Evolutionary conservation across 2,888 invertebrate species (phyloP).

Genomic region (Seira sanloemensis): DNA sequence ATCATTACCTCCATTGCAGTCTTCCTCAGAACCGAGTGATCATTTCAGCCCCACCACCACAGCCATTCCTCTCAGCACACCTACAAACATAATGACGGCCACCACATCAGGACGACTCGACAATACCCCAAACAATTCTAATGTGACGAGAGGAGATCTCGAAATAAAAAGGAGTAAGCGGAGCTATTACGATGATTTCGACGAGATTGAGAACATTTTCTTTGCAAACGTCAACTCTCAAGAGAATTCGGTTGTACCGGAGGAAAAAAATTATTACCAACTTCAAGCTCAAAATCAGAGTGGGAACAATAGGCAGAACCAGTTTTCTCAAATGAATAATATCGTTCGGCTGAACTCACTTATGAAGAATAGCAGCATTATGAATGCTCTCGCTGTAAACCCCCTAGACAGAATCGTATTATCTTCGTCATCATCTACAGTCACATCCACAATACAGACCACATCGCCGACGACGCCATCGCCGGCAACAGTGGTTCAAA

Average conservation of each 20-base stretch:
- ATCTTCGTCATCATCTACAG: slow-evolving; percentile 26
- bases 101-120: neutral
- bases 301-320: neutral
- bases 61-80: neutral
- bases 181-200: slow-evolving; percentile 34
- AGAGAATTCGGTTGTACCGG: slow-evolving; percentile 47
- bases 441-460: slow-evolving; percentile 4
- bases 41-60: neutral
- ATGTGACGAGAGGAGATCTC: too few species aligned
- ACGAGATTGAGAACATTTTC: slow-evolving; percentile 46
- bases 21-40: slow-evolving; percentile 11
- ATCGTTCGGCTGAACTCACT: neutral
- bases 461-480: slow-evolving; percentile 15
- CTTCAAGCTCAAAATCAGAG: neutral
- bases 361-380: neutral
- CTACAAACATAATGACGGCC: slow-evolving; percentile 20
- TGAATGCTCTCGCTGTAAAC: neutral
- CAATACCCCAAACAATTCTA: neutral
- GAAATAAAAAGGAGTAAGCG: slow-evolving; percentile 30
- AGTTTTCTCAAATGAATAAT: neutral
- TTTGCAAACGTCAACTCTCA: slow-evolving; percentile 50
- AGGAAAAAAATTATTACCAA: slow-evolving; percentile 20
- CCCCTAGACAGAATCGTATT: slow-evolving; percentile 30
- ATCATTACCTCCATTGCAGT: neutral
- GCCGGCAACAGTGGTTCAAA: slow-evolving; percentile 44